Conservation (phyloP, 2,797 vertebrate species). For the Leptodactylus fallax region DNA sequence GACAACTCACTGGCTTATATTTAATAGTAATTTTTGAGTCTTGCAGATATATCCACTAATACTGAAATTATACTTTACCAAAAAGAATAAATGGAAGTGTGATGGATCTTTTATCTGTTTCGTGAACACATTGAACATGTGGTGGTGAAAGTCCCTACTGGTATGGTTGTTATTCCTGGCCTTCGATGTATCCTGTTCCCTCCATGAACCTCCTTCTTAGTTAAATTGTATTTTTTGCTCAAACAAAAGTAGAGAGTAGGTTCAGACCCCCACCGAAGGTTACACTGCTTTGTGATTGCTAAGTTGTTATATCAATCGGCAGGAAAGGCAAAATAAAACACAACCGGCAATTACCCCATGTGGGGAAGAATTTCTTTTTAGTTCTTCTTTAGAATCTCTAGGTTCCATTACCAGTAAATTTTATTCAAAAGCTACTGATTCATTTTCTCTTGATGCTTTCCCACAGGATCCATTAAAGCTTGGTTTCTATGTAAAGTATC, state of each 20-base stretch:
- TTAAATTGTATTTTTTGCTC: slow-evolving; percentile 29
- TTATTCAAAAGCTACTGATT: slow-evolving; percentile 13
- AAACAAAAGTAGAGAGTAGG: slow-evolving; percentile 32
- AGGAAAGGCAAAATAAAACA: slow-evolving; percentile 57
- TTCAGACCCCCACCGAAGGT: slow-evolving; percentile 28
- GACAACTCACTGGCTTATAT: not conserved
- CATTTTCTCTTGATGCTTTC: not conserved
- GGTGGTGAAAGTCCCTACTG: slow-evolving; percentile 11
- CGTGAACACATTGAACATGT: slow-evolving; percentile 45
- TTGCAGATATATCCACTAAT: not conserved
- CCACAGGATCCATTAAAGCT: not conserved
- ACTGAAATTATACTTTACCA: not conserved
- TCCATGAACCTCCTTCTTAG: slow-evolving; percentile 44
- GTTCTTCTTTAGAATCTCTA: not conserved
- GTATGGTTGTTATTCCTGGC: slow-evolving; percentile 53
- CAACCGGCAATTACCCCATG: slow-evolving; percentile 40
- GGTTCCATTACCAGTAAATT: not conserved
- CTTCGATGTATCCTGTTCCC: slow-evolving; percentile 55
- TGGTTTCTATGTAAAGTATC: not conserved
- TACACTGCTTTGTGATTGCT: slow-evolving; percentile 46
- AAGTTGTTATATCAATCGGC: slow-evolving; percentile 54
- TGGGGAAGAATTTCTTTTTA: slow-evolving; percentile 38
- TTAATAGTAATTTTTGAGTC: not conserved
- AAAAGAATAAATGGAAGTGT: not conserved
- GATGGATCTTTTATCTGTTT: slow-evolving; percentile 46